Base-by-base conservation (phyloP, 2,797 vertebrate species). In the Lophius americanus region DNA sequence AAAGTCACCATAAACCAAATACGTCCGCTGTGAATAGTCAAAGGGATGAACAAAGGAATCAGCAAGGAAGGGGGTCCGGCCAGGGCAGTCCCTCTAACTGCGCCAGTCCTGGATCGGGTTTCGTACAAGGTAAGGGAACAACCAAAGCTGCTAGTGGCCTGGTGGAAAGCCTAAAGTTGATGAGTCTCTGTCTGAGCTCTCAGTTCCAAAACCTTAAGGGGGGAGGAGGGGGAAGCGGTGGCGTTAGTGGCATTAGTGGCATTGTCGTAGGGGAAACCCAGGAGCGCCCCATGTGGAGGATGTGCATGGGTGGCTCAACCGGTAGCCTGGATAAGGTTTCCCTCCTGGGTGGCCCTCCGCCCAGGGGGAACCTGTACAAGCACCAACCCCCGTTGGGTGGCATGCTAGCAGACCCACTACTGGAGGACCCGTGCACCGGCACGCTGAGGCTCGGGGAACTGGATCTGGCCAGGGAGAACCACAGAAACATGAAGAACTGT, bases 111-210 rank as follows among this genome's bases (percentile, higher is more conserved):
- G 78, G 95, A 46, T 89, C 89, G 9, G 86, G 81, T 36, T 85
- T 80, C 0, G 82, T 79, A 33, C 90, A 93, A 68, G 91, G 95
- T 6, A 90, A 88, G 83, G 94, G 92, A 51, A 92, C 91, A 3
- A 72, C 89, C 62, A 91, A 91, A 92, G 93, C 53, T 13, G 91
- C 96, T 0, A 97, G 95, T 4, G 96, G 97, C 76, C 93, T 99
- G 62, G 96, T 98, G 38, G 96, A 99, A 83, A 98, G 98, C 90
- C 92, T 99, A 32, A 98, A 97, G 88, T 90, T 99, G 35, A 95
- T 99, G 96, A 95, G 96, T 79, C 93, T 99, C 52, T 99, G 98
- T 61, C 89, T 99, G 8, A 95, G 96, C 78, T 96, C 97, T 0
- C 97, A 97, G 92, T 94, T 99, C 75, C 96, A 96, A 69, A 92